Base-by-base conservation (phyloP, 2,888 invertebrate genomes). In the Pseudolycoriella hygida region DNA sequence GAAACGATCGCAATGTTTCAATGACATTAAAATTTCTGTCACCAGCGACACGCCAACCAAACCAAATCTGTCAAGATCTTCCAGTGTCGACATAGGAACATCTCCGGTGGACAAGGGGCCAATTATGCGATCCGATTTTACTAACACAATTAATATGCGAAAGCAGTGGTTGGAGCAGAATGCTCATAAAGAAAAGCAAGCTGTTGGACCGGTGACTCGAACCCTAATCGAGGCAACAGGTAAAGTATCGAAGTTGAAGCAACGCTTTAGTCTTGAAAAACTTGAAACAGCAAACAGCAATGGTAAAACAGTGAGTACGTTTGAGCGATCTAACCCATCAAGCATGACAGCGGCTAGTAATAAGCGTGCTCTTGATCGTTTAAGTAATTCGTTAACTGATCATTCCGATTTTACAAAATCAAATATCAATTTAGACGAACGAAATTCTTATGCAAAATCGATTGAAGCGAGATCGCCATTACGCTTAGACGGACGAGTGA, bases 401-500 rank as follows among this genome's bases (percentile, higher is more conserved):
- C 3, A 40, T 18, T 18, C 17, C 19, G 20, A 14, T 41, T 14
- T 5, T 41, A 25, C 14, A 6, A 41, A 20, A 25, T n/a, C 5
- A 20, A 41, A 18, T 8, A 12, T 6, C 18, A 40, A 20, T 41
- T 41, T 41, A 41, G 41, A 14, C n/a, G n/a, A 38, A 8, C 37
- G 45, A 43, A 39, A 32, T 39, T n/a, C 43, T 45, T 12, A 34
- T 34, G 15, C 40, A 40, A 20, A 45, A 45, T 5, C 45, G 38
- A 17, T 43, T 32, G 32, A 32, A 32, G 42, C 42, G 32, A 37
- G 44, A 25, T 32, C 64, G 50, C 52, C 63, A 51, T 58, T 65
- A 53, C 61, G 67, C 59, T 60, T 69, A 62, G 67, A 66, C 49
- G 63, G 62, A 52, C 62, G 67, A 25, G 62, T 67, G 11, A 61